Evolutionary conservation across 2,113 vertebrate genomes (phyloP).

Genomic region (Pelodiscus sinensis): DNA sequence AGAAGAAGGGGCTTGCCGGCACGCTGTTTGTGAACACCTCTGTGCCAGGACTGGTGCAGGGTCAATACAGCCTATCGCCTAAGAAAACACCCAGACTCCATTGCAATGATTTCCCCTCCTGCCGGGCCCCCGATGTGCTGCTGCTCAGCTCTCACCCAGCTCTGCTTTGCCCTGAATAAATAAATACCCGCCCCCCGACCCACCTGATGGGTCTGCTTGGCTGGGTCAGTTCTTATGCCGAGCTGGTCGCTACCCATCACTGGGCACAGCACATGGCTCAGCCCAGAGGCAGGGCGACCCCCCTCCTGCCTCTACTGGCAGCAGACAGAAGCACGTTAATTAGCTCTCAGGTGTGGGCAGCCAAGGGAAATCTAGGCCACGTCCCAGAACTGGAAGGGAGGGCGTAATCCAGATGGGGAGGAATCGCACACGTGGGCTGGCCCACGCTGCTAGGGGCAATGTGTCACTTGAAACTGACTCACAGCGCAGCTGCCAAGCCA

Average conservation of each 20-base stretch:
- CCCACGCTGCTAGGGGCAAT: not conserved
- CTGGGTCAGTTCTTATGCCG: rapidly evolving
- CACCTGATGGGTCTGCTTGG: rapidly evolving
- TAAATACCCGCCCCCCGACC: not conserved
- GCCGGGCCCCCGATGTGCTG: rapidly evolving
- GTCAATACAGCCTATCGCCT: not conserved
- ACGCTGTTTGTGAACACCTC: not conserved
- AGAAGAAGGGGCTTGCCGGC: not conserved
- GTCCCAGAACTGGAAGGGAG: not conserved
- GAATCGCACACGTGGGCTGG: not conserved
- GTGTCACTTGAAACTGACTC: not conserved
- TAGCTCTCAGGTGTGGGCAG: not conserved
- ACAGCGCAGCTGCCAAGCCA: rapidly evolving
- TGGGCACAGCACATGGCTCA: not conserved
- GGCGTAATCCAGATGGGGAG: not conserved
- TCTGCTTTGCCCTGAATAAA: not conserved
- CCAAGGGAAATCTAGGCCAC: not conserved
- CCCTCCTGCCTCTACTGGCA: not conserved
- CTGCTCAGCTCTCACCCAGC: rapidly evolving
- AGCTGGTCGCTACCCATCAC: rapidly evolving
- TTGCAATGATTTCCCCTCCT: not conserved
- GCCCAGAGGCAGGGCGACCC: not conserved
- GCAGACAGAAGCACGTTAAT: not conserved
- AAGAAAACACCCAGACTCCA: not conserved
- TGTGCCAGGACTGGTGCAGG: not conserved